Percentiles rank a stretch among this genome's conserved stretches.
Evolutionary conservation across 2,797 vertebrate species (phyloP).

Genomic region (Thripadectes ignobilis): DNA sequence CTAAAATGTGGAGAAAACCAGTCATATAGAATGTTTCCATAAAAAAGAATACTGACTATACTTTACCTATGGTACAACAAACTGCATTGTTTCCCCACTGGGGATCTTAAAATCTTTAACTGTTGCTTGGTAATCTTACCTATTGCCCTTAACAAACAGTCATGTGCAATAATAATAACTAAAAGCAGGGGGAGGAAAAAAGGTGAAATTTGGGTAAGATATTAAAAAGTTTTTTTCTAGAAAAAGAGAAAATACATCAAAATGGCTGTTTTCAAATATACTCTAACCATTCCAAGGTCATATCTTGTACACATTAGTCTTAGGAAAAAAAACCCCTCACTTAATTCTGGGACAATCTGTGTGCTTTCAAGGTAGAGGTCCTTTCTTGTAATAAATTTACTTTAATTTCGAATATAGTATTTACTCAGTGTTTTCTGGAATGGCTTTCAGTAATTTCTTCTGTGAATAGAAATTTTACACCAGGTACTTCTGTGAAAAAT

Average conservation of each 20-base stretch:
- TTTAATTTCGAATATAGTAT: background rate
- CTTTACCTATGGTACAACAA: background rate
- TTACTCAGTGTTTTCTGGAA: background rate
- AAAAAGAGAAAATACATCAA: background rate
- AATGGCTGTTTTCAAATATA: background rate
- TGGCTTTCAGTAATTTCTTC: background rate
- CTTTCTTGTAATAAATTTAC: background rate
- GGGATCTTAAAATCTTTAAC: background rate
- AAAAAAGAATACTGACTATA: conserved; percentile 6
- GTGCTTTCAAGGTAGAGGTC: background rate
- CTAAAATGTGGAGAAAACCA: background rate
- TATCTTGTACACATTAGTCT: background rate
- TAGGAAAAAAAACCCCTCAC: background rate
- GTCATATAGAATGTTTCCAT: background rate
- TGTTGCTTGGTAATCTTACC: background rate
- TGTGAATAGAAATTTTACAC: background rate
- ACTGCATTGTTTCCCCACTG: background rate
- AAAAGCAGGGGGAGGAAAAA: background rate
- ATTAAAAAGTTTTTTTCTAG: background rate
- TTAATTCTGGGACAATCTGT: background rate
- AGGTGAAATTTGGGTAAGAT: background rate
- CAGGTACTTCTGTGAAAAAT: background rate
- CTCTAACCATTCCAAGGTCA: background rate
- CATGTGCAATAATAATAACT: background rate
- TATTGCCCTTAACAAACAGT: background rate